Percentiles rank a stretch among this genome's conserved stretches.
phyloP scores from a whole-genome alignment of 2,797 vertebrate genomes.

The Perdix hodgsoniae region DNA sequence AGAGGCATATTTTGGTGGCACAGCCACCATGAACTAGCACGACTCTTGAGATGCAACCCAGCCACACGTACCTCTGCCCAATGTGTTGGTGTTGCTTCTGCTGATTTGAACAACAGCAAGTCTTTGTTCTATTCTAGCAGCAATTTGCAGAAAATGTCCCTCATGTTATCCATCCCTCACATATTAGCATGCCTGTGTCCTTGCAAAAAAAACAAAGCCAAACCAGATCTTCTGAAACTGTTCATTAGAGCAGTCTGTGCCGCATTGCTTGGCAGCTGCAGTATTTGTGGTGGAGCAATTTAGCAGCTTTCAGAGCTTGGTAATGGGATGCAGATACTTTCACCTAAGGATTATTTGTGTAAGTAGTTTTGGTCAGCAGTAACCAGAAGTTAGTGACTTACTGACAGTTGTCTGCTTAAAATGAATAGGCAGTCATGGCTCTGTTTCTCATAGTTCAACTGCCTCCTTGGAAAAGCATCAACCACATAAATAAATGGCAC shows the following conservation, averaged over 20 bases:
- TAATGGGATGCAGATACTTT: neutral
- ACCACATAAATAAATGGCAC: neutral
- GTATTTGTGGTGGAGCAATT: neutral
- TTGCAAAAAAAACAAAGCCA: constrained; percentile 7
- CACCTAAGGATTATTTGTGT: neutral
- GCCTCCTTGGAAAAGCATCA: neutral
- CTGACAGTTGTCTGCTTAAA: neutral
- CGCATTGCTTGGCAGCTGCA: neutral
- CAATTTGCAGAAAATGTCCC: neutral
- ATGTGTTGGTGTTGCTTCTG: fast-evolving
- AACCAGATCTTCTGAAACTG: constrained; percentile 8
- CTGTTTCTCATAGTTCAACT: neutral
- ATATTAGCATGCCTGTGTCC: constrained; percentile 1
- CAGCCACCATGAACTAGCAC: neutral
- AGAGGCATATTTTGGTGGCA: neutral
- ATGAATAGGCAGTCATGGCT: neutral
- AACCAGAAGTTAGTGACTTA: constrained; percentile 9
- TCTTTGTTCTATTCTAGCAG: neutral
- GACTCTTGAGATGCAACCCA: neutral
- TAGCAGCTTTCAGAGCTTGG: neutral
- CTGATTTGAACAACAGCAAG: neutral
- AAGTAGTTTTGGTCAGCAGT: neutral
- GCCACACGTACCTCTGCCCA: fast-evolving
- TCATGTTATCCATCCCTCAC: neutral
- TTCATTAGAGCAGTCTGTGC: neutral